Percentiles rank a stretch among this genome's conserved stretches.
These are phyloP conservation scores for Epirrita christyi DNA, from an alignment of 2,888 invertebrate species.

Conservation along the genomic window DNA sequence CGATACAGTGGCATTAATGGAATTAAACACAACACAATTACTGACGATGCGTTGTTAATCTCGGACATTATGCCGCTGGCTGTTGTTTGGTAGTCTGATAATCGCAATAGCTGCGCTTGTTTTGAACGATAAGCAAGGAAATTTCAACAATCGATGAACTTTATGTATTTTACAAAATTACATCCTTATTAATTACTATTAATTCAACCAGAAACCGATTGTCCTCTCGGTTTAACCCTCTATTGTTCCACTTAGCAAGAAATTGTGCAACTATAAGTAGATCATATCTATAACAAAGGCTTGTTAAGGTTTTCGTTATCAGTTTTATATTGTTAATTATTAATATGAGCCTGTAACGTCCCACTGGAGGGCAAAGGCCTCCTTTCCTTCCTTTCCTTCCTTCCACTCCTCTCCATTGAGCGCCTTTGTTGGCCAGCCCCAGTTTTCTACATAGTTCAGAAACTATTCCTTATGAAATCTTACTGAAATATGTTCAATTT, in stretches of 20 bases:
- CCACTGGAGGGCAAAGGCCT: too few relatives aligned
- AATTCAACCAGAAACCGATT: conserved; percentile 9
- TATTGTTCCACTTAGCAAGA: not conserved
- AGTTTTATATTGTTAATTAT: too few relatives aligned
- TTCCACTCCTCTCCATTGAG: too few relatives aligned
- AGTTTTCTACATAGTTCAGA: too few relatives aligned
- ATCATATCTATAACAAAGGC: too few relatives aligned
- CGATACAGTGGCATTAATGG: conserved; percentile 56
- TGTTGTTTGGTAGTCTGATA: not conserved
- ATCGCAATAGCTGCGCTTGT: conserved; percentile 1
- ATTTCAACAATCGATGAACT: not conserved
- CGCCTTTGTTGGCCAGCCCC: too few relatives aligned
- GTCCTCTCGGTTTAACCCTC: not conserved
- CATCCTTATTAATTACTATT: conserved; percentile 7
- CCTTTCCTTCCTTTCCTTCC: too few relatives aligned
- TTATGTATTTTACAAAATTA: not conserved
- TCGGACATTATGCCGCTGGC: conserved; percentile 25
- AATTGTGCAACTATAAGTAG: not conserved
- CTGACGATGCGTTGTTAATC: conserved; percentile 50
- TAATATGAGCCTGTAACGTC: too few relatives aligned
- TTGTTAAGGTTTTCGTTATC: too few relatives aligned
- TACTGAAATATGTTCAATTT: too few relatives aligned
- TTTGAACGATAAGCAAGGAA: not conserved
- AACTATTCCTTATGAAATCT: too few relatives aligned
- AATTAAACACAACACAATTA: conserved; percentile 72